Evolutionary conservation across 1,140 invertebrate species (phyloP).

Genomic region (Liolophura sinensis): DNA sequence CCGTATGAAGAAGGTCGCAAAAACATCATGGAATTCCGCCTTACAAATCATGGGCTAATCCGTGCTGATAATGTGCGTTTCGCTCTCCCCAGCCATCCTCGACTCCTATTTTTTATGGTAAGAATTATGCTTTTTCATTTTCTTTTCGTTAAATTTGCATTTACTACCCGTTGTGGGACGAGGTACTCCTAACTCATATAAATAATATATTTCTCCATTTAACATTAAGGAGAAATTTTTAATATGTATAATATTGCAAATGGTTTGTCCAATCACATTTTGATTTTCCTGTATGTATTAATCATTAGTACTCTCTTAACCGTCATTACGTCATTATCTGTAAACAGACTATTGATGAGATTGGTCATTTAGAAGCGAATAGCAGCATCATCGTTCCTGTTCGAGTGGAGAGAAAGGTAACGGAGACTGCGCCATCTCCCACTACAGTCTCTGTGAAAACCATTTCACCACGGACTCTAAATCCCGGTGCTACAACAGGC

Average conservation of each 20-base stretch:
- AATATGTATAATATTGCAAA: too few relatives aligned
- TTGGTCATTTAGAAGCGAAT: conserved; percentile 16
- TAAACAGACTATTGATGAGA: conserved; percentile 8
- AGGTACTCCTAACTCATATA: too few relatives aligned
- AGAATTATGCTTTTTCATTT: conserved; percentile 2
- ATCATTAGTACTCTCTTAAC: too few relatives aligned
- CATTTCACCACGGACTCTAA: too few relatives aligned
- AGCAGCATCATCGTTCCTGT: conserved; percentile 13
- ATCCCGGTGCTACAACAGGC: too few relatives aligned
- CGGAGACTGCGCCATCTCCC: background rate
- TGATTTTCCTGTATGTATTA: too few relatives aligned
- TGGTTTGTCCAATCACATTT: too few relatives aligned
- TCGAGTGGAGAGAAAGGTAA: conserved; percentile 5
- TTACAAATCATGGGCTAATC: conserved; percentile 36
- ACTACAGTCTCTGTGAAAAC: too few relatives aligned
- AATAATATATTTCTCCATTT: too few relatives aligned
- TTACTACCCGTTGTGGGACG: too few relatives aligned
- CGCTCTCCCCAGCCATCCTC: conserved; percentile 21
- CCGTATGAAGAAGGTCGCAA: conserved; percentile 17
- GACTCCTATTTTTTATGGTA: conserved; percentile 19
- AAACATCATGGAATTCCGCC: conserved; percentile 18
- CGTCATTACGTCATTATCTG: background rate
- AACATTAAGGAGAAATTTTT: too few relatives aligned
- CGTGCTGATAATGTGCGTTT: conserved; percentile 28
- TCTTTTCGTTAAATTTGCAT: too few relatives aligned